Conservation (phyloP, 2,113 vertebrate genomes). For the Rhineura floridana region DNA sequence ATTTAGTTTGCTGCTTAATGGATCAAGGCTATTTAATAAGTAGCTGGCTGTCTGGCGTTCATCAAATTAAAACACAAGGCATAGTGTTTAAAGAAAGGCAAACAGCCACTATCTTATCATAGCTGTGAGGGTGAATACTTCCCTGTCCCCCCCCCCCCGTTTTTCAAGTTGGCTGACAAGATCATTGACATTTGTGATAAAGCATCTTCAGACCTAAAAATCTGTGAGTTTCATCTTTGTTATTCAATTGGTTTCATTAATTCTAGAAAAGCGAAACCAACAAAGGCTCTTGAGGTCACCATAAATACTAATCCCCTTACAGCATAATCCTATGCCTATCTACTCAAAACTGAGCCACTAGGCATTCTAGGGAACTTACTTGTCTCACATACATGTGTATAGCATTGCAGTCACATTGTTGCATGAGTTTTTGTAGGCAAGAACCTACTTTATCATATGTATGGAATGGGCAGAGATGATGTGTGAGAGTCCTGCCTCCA, state of each 20-base stretch:
- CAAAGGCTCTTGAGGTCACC: not conserved
- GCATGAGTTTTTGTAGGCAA: not conserved
- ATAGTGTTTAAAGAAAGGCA: not conserved
- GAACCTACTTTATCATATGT: not conserved
- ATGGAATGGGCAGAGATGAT: not conserved
- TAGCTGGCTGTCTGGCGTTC: not conserved
- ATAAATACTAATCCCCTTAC: not conserved
- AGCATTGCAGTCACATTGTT: not conserved
- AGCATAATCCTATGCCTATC: not conserved
- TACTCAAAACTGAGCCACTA: not conserved
- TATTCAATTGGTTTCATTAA: not conserved
- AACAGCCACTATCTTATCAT: not conserved
- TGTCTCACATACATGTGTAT: not conserved
- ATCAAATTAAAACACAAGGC: not conserved
- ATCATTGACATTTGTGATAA: not conserved
- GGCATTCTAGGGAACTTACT: not conserved
- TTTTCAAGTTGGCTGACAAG: not conserved
- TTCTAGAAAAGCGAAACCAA: not conserved
- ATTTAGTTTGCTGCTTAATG: not conserved
- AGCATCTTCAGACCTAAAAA: too few relatives aligned
- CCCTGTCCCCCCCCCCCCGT: not conserved
- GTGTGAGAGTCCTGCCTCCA: too few relatives aligned
- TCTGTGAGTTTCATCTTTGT: not conserved
- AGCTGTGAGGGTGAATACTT: not conserved
- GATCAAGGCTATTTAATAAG: not conserved